A percentile compares a stretch with the other conserved stretches of the same genome.
These are phyloP conservation scores for Drosophila jambulina DNA, from an alignment of 1,140 invertebrate genomes.

Conservation along the genomic window DNA sequence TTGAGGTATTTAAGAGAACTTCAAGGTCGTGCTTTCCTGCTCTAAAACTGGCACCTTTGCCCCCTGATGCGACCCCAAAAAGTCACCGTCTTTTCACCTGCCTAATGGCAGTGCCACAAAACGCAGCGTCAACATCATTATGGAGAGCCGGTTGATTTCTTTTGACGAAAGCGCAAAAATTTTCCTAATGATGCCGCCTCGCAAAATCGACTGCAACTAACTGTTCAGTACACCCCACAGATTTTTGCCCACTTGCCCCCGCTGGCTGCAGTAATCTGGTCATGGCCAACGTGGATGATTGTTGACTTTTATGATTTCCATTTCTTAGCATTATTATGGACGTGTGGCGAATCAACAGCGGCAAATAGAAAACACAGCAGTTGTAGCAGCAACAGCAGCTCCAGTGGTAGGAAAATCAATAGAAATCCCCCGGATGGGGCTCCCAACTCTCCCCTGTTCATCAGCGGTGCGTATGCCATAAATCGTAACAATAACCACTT, in stretches of 20 bases:
- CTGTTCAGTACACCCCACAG: constrained; percentile 29
- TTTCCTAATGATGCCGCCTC: constrained; percentile 75
- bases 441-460: constrained; percentile 35
- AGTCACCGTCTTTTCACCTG: constrained; percentile 58
- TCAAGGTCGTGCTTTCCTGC: neutral
- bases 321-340: constrained; percentile 77
- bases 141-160: constrained; percentile 46
- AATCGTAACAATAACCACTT: constrained; percentile 78
- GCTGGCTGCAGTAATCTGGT: constrained; percentile 57
- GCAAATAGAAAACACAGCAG: constrained; percentile 73
- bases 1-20: neutral
- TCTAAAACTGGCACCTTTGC: neutral
- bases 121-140: constrained; percentile 73
- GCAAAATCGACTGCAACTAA: constrained; percentile 54
- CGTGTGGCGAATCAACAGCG: constrained; percentile 63
- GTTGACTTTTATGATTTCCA: constrained; percentile 82
- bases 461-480: constrained; percentile 78
- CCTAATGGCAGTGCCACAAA: constrained; percentile 49
- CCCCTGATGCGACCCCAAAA: constrained; percentile 28
- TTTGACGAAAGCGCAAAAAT: constrained; percentile 73
- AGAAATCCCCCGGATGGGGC: constrained; percentile 59
- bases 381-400: constrained; percentile 1
- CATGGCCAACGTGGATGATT: constrained; percentile 64
- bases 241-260: constrained; percentile 14
- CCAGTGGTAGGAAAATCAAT: constrained; percentile 62